A percentile compares a stretch with the other conserved stretches of the same genome.
Conservation (phyloP, 1,140 invertebrate genomes). For the Gonioctena quinquepunctata region DNA sequence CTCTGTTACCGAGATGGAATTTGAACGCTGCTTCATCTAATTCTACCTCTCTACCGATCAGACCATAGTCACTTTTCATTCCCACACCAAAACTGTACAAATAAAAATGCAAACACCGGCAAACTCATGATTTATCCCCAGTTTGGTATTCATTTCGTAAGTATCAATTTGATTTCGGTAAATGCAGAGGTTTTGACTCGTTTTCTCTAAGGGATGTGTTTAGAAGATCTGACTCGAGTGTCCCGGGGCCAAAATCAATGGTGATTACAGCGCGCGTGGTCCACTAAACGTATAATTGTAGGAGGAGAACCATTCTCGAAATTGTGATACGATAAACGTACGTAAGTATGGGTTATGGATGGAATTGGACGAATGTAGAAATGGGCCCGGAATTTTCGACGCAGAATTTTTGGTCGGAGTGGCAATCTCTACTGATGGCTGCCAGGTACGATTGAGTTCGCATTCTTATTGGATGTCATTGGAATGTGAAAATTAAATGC, state of each 20-base stretch:
- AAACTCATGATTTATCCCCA: slow-evolving; percentile 5
- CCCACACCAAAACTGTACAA: background rate
- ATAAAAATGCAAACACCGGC: slow-evolving; percentile 2
- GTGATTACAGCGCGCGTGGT: slow-evolving; percentile 21
- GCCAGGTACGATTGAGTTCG: too few species aligned
- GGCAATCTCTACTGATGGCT: too few species aligned
- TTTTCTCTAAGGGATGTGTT: slow-evolving; percentile 17
- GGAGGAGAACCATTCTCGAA: slow-evolving; percentile 12
- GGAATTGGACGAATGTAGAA: background rate
- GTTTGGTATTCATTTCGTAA: background rate
- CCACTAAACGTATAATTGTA: slow-evolving; percentile 25
- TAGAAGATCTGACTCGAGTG: background rate
- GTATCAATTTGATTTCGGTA: slow-evolving; percentile 12
- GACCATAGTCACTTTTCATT: too few species aligned
- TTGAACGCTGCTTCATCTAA: too few species aligned
- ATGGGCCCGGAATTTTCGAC: background rate
- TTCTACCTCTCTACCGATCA: too few species aligned
- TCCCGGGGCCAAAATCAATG: slow-evolving; percentile 11
- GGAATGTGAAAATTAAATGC: too few species aligned
- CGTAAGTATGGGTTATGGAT: slow-evolving; percentile 1
- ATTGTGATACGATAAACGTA: slow-evolving; percentile 16
- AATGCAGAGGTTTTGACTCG: slow-evolving; percentile 7
- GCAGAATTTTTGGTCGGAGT: too few species aligned
- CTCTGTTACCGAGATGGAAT: too few species aligned
- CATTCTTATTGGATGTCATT: too few species aligned